Evolutionary conservation across 2,797 vertebrate genomes (phyloP).

Genomic region (Microctenopoma steveboyesi): DNA sequence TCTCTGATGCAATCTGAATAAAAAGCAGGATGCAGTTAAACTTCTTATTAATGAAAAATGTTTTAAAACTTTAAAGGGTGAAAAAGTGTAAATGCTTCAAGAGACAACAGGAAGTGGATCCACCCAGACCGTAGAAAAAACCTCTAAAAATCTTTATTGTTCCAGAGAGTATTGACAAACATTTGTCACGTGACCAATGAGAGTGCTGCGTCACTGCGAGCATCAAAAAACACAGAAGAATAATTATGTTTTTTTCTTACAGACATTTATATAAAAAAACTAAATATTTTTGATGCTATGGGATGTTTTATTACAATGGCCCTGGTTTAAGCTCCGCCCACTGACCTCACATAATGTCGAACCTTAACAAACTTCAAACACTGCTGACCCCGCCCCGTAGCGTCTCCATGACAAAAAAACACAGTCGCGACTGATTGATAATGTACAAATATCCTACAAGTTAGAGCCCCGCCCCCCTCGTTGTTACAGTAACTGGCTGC

Average conservation of each 20-base stretch:
- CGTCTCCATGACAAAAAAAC: slow-evolving; percentile 46
- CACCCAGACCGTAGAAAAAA: slow-evolving; percentile 34
- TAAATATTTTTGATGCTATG: no score
- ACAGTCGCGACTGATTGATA: slow-evolving; percentile 49
- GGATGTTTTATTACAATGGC: slow-evolving; percentile 74
- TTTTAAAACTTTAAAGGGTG: no score
- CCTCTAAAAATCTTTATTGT: slow-evolving; percentile 73
- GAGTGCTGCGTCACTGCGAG: background rate
- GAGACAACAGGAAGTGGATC: slow-evolving; percentile 9
- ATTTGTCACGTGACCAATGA: slow-evolving; percentile 25
- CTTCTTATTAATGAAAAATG: no score
- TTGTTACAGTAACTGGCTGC: background rate
- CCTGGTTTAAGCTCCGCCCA: slow-evolving; percentile 12
- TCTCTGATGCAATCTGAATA: no score
- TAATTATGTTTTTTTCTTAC: slow-evolving; percentile 57
- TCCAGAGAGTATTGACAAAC: slow-evolving; percentile 69
- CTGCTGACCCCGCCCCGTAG: slow-evolving; percentile 9
- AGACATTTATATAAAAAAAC: slow-evolving; percentile 51
- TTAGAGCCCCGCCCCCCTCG: background rate
- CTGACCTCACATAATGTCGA: no score
- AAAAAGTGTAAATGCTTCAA: no score
- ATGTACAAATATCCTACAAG: slow-evolving; percentile 69
- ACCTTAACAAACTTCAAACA: background rate
- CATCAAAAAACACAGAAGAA: slow-evolving; percentile 36
- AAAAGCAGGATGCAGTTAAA: no score